Evolutionary conservation across 2,113 vertebrate species (phyloP), one percentile per base, ranked within the genome.

Genomic region (Patagioenas fasciata): DNA sequence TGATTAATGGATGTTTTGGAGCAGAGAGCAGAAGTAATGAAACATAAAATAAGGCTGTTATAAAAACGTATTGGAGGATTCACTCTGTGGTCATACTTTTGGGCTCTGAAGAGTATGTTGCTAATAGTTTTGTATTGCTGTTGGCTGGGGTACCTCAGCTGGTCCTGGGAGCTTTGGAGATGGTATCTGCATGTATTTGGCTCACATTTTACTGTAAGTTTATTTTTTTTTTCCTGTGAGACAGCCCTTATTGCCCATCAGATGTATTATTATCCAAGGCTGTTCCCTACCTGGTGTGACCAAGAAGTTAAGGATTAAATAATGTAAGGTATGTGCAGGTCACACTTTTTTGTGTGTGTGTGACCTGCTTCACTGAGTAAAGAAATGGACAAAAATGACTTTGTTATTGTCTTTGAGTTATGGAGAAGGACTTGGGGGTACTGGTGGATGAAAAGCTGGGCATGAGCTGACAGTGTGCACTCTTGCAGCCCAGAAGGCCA

Each of bases 21-120:
- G 51, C 8, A 34, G 25, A 77, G 56, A 82, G 29, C 11, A 72
- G 58, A 93, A 69, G 51, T 65, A 85, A 61, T 58, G 85, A 91
- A 65, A 88, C 58, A 83, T 82, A 40, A 95, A 91, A 87, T 85
- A 82, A 79, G 66, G 19, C 31, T 80, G 51, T 53, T 93, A 54
- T 23, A 89, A 88, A 93, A 87, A 61, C 32, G 1, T 47, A 48
- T 42, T 54, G 38, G 58, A 87, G 58, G 32, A 64, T 87, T 93
- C 66, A 72, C n/a, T 66, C 47, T 54, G 28, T 61, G 47, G 26
- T 80, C 25, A 20, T 82, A 26, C 20, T 77, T 81, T 44, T 32
- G 48, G 28, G 12, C 16, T 84, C 69, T 65, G 20, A 91, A 70
- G 89, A 42, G 69, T 69, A n/a, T 32, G 25, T 47, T 72, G 31